Evolutionary conservation across 2,888 invertebrate species (phyloP), one percentile per base, ranked within the genome.

Genomic region (Meghimatium bilineatum): DNA sequence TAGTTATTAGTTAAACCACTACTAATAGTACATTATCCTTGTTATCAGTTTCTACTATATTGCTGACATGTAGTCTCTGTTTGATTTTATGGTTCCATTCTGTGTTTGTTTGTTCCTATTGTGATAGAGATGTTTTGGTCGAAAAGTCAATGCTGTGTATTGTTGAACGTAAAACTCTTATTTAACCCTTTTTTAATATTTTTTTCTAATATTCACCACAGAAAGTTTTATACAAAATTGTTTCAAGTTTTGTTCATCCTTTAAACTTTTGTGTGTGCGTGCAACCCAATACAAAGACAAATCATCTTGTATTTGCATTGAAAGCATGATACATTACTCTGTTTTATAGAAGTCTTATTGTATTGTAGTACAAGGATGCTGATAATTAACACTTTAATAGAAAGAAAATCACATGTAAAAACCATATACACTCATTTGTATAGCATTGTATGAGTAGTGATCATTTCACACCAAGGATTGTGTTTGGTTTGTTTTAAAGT

Each of bases 401-500:
- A n/a, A n/a, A n/a, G 8, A 56, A 32, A 32, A 32, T 17, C 3
- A n/a, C 44, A 26, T 72, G 32, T 49, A 49, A 6, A 6, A 38
- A 49, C n/a, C 32, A 74, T 12, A 44, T 26, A 74, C 49, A 74
- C 2, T 74, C 34, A 74, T 10, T 52, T 52, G 23, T 74, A 8
- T 17, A 29, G 17, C 26, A 17, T 52, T 74, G 32, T 32, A 23
- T 14, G 14, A 52, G 12, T 74, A 52, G 32, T 32, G 6, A 32
- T 20, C 44, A 32, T 52, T 74, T 74, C 32, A 52, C 32, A 52
- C 26, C 32, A 32, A 5, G 2, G 44, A 34, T 69, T 69, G 49
- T n/a, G n/a, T 72, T 44, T 72, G 26, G 72, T 74, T 52, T 74
- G 32, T 74, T 49, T 74, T 49, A 32, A 52, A 32, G 10, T 74